A percentile compares a stretch with the other conserved stretches of the same genome.
These are phyloP conservation scores for Catalaphyllia jardinei DNA, from an alignment of 64 coral and sea anemone genomes.

Conservation along the genomic window DNA sequence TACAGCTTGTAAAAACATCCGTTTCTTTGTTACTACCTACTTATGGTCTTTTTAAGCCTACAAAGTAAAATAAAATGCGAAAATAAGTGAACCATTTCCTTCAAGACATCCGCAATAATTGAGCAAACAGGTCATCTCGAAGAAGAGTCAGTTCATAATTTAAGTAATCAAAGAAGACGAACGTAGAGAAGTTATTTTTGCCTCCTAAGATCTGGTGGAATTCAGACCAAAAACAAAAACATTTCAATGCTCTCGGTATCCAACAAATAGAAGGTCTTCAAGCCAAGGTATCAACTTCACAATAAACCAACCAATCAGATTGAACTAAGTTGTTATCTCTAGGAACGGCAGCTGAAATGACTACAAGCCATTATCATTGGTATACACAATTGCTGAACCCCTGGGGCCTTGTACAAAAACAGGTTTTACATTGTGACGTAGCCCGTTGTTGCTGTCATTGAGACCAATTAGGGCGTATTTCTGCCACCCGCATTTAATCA, in stretches of 20 bases:
- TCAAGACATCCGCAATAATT: neutral
- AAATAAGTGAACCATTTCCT: neutral
- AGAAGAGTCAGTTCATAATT: neutral
- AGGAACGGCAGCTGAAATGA: conserved; percentile 49
- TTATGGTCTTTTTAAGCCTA: neutral
- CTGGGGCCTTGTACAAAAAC: neutral
- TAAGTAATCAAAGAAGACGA: neutral
- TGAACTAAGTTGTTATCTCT: conserved; percentile 4
- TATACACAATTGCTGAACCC: neutral
- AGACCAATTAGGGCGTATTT: neutral
- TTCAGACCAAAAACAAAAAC: conserved; percentile 12
- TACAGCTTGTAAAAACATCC: conserved; percentile 1
- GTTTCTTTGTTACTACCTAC: neutral
- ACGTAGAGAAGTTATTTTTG: neutral
- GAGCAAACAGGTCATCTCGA: neutral
- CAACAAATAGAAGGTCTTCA: neutral
- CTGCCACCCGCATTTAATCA: neutral
- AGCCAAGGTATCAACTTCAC: conserved; percentile 1
- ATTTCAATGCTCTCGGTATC: neutral
- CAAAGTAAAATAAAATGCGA: neutral
- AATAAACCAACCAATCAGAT: conserved; percentile 39
- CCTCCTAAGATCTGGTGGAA: neutral
- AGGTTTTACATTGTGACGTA: conserved; percentile 33
- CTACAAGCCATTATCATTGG: neutral
- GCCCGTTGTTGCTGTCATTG: neutral